Evolutionary conservation across 2,113 vertebrate genomes (phyloP).

Genomic region (Hystrix cristata): DNA sequence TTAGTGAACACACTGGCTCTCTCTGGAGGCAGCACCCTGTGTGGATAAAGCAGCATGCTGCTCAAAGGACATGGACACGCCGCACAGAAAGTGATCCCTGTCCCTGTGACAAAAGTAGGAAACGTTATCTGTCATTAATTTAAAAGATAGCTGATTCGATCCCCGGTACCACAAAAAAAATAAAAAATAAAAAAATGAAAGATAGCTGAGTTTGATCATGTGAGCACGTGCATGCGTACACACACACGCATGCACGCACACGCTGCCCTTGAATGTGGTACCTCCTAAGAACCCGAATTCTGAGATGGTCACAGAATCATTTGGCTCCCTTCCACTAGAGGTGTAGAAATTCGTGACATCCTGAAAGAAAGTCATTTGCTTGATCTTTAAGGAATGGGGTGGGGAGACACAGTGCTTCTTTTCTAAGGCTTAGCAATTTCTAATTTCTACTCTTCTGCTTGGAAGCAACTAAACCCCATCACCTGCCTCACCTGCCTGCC

Average conservation of each 20-base stretch:
- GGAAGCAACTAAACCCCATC: slow-evolving; percentile 55
- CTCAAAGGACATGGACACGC: not conserved
- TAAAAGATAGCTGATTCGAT: not conserved
- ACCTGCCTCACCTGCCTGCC: slow-evolving; percentile 51
- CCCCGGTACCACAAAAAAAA: no score
- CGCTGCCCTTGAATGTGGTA: not conserved
- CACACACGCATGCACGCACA: not conserved
- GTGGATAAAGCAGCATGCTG: not conserved
- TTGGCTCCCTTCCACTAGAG: not conserved
- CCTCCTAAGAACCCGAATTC: slow-evolving; percentile 41
- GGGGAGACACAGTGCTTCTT: not conserved
- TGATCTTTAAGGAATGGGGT: slow-evolving; percentile 35
- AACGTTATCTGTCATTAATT: slow-evolving; percentile 3
- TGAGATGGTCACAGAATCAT: not conserved
- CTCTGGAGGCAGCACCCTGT: not conserved
- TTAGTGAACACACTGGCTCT: not conserved
- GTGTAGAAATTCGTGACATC: slow-evolving; percentile 4
- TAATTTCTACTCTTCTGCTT: slow-evolving; percentile 66
- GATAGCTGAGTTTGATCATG: not conserved
- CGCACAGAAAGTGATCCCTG: not conserved
- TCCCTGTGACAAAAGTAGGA: not conserved
- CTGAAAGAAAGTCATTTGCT: slow-evolving; percentile 58
- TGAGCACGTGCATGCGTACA: not conserved
- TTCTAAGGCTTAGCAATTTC: slow-evolving; percentile 51
- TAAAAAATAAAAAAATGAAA: no score